phyloP scores from a whole-genome alignment of 2,113 vertebrate genomes.

The Okapia johnstoni region DNA sequence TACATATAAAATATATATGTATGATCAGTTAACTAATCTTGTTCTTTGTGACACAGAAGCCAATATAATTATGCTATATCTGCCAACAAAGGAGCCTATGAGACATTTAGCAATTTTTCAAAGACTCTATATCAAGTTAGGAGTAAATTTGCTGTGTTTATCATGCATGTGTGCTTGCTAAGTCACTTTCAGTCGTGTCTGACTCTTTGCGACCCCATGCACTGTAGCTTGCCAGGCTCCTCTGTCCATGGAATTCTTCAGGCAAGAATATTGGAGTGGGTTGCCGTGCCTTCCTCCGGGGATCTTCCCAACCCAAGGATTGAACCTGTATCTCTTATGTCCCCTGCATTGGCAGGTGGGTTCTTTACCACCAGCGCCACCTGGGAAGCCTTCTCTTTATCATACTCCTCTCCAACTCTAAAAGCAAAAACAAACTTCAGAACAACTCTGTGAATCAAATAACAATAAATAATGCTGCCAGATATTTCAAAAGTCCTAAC shows the following conservation, averaged over 20 bases:
- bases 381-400: neutral
- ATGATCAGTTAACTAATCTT: neutral
- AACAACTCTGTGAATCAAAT: neutral
- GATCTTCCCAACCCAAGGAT: neutral
- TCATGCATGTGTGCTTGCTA: neutral
- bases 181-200: fast-evolving
- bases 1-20: neutral
- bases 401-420: neutral
- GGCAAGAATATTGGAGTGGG: neutral
- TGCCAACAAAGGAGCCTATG: neutral
- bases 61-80: neutral
- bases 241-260: neutral
- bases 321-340: neutral
- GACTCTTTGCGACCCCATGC: neutral
- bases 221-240: neutral
- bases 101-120: neutral
- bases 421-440: neutral
- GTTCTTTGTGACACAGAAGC: neutral
- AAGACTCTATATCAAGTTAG: neutral
- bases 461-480: neutral
- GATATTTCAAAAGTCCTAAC: neutral
- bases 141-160: neutral
- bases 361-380: neutral
- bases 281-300: neutral
- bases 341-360: neutral